phyloP scores from a whole-genome alignment of 2,797 vertebrate species.

The Pygocentrus nattereri region DNA sequence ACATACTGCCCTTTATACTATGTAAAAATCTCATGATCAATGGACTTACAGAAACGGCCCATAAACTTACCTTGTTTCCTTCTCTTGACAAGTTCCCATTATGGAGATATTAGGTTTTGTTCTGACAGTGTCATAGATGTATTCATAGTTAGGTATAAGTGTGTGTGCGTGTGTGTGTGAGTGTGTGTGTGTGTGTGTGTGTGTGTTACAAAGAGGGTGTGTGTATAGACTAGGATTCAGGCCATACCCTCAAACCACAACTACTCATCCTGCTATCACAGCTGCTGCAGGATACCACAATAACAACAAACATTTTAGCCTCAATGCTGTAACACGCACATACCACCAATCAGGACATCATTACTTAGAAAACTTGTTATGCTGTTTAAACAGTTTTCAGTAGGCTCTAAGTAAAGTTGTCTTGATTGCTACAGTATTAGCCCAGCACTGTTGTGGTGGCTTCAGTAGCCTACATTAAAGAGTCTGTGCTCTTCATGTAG shows the following conservation, averaged over 20 bases:
- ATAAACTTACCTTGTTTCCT: too few relatives aligned
- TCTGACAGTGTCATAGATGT: not conserved
- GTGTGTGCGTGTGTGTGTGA: conserved; percentile 48
- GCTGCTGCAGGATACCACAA: conserved; percentile 56
- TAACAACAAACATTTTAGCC: conserved; percentile 58
- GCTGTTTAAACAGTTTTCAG: not conserved
- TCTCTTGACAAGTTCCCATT: too few relatives aligned
- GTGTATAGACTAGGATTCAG: conserved; percentile 33
- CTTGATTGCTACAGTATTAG: not conserved
- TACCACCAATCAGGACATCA: conserved; percentile 18
- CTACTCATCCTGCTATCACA: conserved; percentile 47
- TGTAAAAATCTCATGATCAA: too few relatives aligned
- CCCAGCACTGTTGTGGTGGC: not conserved
- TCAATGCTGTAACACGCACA: conserved; percentile 23
- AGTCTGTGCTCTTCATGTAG: not conserved
- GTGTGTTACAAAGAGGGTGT: conserved; percentile 42
- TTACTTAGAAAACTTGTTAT: not conserved
- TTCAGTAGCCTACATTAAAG: not conserved
- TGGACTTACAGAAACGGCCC: too few relatives aligned
- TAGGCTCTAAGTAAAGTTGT: not conserved
- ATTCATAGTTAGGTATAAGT: not conserved
- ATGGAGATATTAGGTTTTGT: too few relatives aligned
- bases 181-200: conserved; percentile 49
- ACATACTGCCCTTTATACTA: too few relatives aligned
- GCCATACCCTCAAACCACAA: conserved; percentile 59